Evolutionary conservation across 1,140 invertebrate species (phyloP).

Genomic region (Chlorops oryzae): DNA sequence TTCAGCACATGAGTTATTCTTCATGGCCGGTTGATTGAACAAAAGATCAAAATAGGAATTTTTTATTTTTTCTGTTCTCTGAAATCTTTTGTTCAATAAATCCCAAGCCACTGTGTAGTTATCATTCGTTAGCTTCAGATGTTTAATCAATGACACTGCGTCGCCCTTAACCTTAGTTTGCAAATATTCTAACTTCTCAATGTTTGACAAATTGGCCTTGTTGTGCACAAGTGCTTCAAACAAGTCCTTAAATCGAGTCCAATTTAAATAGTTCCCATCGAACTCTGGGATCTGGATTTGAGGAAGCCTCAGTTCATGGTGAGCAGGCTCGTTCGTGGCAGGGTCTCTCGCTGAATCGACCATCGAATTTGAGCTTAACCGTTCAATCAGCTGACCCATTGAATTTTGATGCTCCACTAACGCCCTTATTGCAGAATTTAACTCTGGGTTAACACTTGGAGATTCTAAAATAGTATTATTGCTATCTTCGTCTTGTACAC

Average conservation of each 20-base stretch:
- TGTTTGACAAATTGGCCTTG: not conserved
- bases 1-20: not conserved
- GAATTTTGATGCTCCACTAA: not conserved
- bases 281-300: constrained; percentile 1
- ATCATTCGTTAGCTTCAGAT: not conserved
- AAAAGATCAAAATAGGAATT: not conserved
- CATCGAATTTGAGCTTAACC: too few species aligned
- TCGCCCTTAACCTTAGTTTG: not conserved
- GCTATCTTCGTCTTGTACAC: not conserved
- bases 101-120: constrained; percentile 1
- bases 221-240: not conserved
- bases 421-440: not conserved
- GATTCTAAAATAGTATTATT: not conserved
- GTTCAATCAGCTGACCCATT: not conserved
- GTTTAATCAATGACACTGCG: not conserved
- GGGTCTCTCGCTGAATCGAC: too few species aligned
- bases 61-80: not conserved
- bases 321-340: too few species aligned
- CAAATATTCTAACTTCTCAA: constrained; percentile 3
- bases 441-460: not conserved
- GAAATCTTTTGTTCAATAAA: not conserved
- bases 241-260: constrained; percentile 1
- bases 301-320: not conserved
- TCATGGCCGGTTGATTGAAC: not conserved
- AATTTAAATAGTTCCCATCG: not conserved